These are phyloP conservation scores for Drosophila melanogaster DNA, from an alignment of 1,140 invertebrate species.

Conservation along the genomic window DNA sequence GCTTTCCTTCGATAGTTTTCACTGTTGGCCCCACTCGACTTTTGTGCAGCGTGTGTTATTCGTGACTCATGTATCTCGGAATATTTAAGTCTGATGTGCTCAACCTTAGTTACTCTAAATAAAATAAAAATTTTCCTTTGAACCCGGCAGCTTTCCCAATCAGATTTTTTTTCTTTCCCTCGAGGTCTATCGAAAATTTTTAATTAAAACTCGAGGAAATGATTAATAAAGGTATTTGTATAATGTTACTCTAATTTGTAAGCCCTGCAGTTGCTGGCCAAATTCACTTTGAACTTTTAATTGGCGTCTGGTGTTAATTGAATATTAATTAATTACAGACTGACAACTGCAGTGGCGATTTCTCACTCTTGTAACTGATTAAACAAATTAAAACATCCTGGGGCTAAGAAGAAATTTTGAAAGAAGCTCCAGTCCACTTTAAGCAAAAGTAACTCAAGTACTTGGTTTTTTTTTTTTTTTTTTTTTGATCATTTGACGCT, in stretches of 20 bases:
- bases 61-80: slow-evolving; percentile 25
- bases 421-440: not conserved
- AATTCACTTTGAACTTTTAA: slow-evolving; percentile 34
- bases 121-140: slow-evolving; percentile 16
- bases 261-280: not conserved
- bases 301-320: slow-evolving; percentile 37
- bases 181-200: slow-evolving; percentile 12
- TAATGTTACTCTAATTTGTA: not conserved
- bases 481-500: not conserved
- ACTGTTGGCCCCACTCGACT: slow-evolving; percentile 15
- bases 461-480: no score
- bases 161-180: slow-evolving; percentile 1
- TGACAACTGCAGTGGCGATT: slow-evolving; percentile 38
- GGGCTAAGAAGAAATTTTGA: not conserved
- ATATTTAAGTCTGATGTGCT: slow-evolving; percentile 2
- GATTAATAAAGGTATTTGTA: not conserved
- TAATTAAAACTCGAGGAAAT: slow-evolving; percentile 22
- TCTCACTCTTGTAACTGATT: not conserved
- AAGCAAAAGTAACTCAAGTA: not conserved
- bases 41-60: slow-evolving; percentile 14
- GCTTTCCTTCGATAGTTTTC: slow-evolving; percentile 48
- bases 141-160: slow-evolving; percentile 5
- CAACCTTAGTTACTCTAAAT: slow-evolving; percentile 7
- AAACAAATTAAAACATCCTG: not conserved
- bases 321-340: slow-evolving; percentile 38